phyloP scores from a whole-genome alignment of 2,888 invertebrate species.

The Lasiommata megera region DNA sequence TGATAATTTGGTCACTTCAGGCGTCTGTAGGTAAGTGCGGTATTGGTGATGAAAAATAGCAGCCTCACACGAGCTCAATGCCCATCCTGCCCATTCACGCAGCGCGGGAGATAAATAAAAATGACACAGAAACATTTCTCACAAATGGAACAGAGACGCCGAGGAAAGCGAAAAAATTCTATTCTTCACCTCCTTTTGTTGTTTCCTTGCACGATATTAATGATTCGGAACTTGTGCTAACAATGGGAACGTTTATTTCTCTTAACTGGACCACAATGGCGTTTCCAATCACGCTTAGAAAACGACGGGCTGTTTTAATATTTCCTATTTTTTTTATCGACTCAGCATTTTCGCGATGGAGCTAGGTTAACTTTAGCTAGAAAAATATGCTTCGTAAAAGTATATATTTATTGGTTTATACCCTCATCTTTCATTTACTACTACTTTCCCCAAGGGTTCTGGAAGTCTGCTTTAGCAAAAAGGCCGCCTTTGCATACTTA shows the following conservation, averaged over 20 bases:
- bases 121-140: slow-evolving; percentile 30
- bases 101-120: slow-evolving; percentile 25
- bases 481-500: too few relatives aligned
- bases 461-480: too few relatives aligned
- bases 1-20: background rate
- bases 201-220: slow-evolving; percentile 50
- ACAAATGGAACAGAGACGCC: slow-evolving; percentile 29
- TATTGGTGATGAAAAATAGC: background rate
- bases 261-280: slow-evolving; percentile 44
- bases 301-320: slow-evolving; percentile 20
- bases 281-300: slow-evolving; percentile 31
- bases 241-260: slow-evolving; percentile 53
- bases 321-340: slow-evolving; percentile 9
- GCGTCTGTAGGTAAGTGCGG: background rate
- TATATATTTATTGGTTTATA: background rate
- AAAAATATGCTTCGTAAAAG: too few relatives aligned
- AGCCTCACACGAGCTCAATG: slow-evolving; percentile 19
- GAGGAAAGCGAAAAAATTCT: slow-evolving; percentile 34
- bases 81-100: slow-evolving; percentile 21
- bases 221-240: slow-evolving; percentile 48
- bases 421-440: too few relatives aligned
- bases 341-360: slow-evolving; percentile 10
- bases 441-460: too few relatives aligned
- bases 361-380: background rate
- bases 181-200: slow-evolving; percentile 40